phyloP scores from a whole-genome alignment of 2,113 vertebrate genomes.

The Psittacara wagleri region DNA sequence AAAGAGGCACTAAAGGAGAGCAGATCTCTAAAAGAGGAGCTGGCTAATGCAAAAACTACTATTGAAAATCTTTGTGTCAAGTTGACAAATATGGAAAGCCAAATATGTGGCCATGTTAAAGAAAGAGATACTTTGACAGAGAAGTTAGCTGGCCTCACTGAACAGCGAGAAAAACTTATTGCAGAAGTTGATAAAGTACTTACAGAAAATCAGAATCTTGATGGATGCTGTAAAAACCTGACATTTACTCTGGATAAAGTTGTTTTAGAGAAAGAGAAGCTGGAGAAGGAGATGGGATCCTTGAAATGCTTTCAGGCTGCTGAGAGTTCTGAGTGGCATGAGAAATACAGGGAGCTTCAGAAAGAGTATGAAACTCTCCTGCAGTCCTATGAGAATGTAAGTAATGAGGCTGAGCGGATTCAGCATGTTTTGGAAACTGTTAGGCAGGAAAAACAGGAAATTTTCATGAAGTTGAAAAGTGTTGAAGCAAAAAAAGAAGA shows the following conservation, averaged over 20 bases:
- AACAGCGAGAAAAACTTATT: slow-evolving; percentile 81
- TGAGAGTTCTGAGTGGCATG: slow-evolving; percentile 79
- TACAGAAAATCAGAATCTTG: slow-evolving; percentile 86
- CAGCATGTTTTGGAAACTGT: slow-evolving; percentile 84
- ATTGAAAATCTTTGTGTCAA: slow-evolving; percentile 72
- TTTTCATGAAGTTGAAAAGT: slow-evolving; percentile 75
- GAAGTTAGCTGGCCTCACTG: slow-evolving; percentile 70
- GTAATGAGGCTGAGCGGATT: slow-evolving; percentile 89
- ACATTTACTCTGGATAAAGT: slow-evolving; percentile 82
- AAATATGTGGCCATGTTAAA: slow-evolving; percentile 61
- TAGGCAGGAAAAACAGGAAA: slow-evolving; percentile 89
- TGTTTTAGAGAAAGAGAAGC: slow-evolving; percentile 82
- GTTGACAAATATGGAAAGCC: slow-evolving; percentile 72
- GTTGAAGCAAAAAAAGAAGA: slow-evolving; percentile 80
- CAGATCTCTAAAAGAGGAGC: slow-evolving; percentile 82
- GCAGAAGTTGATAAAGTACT: slow-evolving; percentile 83
- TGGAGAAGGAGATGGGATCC: slow-evolving; percentile 77
- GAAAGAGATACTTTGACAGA: slow-evolving; percentile 64
- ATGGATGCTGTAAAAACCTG: slow-evolving; percentile 86
- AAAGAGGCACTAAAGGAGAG: slow-evolving; percentile 91
- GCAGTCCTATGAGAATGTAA: slow-evolving; percentile 94
- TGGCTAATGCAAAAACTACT: slow-evolving; percentile 67
- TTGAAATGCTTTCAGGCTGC: slow-evolving; percentile 72
- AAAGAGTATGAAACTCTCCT: slow-evolving; percentile 93
- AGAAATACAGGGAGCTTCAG: slow-evolving; percentile 84